Evolutionary conservation across 2,113 vertebrate genomes (phyloP).

Genomic region (Lagopus leucura): DNA sequence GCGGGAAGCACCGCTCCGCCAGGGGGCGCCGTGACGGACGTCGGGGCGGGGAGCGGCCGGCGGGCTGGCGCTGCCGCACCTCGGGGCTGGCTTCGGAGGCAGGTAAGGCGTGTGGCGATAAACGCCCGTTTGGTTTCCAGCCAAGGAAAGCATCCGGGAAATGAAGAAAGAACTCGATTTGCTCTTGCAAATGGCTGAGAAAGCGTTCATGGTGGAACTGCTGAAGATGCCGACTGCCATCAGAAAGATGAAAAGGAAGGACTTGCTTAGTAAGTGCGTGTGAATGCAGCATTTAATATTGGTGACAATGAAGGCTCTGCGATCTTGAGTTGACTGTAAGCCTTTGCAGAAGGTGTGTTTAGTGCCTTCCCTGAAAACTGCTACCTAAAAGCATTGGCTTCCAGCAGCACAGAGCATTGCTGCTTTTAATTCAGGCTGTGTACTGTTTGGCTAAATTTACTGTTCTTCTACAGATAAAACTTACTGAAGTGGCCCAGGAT

Average conservation of each 20-base stretch:
- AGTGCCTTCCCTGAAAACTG: neutral
- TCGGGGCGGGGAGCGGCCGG: too few relatives aligned
- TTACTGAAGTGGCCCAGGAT: neutral
- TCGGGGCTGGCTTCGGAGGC: neutral
- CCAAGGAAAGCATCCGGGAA: conserved; percentile 53
- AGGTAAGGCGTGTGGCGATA: rapidly evolving
- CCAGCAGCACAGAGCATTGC: rapidly evolving
- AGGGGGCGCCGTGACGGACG: neutral
- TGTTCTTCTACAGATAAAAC: neutral
- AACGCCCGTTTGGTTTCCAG: neutral
- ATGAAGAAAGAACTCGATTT: conserved; percentile 65
- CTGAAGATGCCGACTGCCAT: conserved; percentile 56
- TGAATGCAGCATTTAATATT: rapidly evolving
- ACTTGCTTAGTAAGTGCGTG: conserved; percentile 47
- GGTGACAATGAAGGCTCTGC: neutral
- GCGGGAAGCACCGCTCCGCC: neutral
- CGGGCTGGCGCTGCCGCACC: too few relatives aligned
- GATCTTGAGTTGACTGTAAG: neutral
- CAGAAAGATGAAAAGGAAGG: conserved; percentile 59
- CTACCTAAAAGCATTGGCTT: neutral
- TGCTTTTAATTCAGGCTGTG: neutral
- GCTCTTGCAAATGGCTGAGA: conserved; percentile 49
- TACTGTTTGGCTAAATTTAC: neutral
- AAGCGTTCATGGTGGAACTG: conserved; percentile 53
- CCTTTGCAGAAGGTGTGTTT: neutral